Percentiles rank a stretch among this genome's conserved stretches.
phyloP scores from a whole-genome alignment of 35 echinoderm and acorn worm species.

The Lytechinus variegatus region DNA sequence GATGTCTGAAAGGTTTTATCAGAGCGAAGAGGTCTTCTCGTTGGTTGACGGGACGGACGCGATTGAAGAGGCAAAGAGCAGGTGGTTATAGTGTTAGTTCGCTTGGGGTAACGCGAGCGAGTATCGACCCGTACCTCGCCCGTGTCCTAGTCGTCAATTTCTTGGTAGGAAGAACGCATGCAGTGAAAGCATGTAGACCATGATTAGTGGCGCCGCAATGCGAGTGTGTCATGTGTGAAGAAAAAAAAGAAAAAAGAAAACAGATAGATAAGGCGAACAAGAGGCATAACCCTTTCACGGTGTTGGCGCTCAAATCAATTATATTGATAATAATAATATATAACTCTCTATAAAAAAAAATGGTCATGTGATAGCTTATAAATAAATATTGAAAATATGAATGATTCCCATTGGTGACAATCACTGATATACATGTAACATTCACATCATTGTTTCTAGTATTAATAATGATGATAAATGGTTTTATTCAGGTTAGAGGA shows the following conservation, averaged over 20 bases:
- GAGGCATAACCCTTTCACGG: neutral
- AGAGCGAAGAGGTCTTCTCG: neutral
- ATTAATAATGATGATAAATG: too few relatives aligned
- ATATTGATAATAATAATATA: neutral
- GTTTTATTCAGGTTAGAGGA: neutral
- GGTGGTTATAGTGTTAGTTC: constrained; percentile 29
- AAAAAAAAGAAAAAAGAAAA: neutral
- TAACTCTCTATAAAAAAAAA: neutral
- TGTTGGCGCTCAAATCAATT: neutral
- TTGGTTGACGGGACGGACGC: constrained; percentile 7
- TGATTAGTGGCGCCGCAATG: neutral
- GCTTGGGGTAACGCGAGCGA: constrained; percentile 36
- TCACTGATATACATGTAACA: too few relatives aligned
- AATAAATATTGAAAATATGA: neutral
- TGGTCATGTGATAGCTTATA: neutral
- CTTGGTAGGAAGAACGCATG: constrained; percentile 1
- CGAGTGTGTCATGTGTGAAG: neutral
- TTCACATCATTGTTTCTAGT: neutral
- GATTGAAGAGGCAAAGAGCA: constrained; percentile 25
- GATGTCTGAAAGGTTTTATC: neutral
- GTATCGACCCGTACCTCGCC: constrained; percentile 27
- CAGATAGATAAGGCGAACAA: neutral
- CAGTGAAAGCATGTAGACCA: neutral
- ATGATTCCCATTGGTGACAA: neutral
- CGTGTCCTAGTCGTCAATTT: constrained; percentile 33